Percentiles rank a stretch among this genome's conserved stretches.
phyloP scores from a whole-genome alignment of 2,797 vertebrate genomes.

The Austrolebias charrua region DNA sequence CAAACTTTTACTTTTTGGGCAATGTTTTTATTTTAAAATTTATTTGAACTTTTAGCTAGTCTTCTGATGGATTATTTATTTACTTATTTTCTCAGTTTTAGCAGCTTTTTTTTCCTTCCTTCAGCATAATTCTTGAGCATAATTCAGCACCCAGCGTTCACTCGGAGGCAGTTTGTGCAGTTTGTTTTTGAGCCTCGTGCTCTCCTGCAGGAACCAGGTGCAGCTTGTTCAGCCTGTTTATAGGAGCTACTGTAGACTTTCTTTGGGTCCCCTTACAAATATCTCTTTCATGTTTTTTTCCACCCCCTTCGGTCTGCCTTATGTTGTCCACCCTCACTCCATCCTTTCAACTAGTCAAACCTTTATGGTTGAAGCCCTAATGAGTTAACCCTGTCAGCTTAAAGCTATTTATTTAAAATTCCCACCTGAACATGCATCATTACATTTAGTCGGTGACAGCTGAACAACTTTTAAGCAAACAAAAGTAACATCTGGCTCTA shows the following conservation, averaged over 20 bases:
- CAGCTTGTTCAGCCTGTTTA: constrained; percentile 42
- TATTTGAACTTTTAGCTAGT: constrained; percentile 4
- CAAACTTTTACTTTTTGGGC: neutral
- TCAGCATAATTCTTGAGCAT: no score
- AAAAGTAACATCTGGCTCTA: neutral
- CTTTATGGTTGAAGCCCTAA: neutral
- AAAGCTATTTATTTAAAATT: neutral
- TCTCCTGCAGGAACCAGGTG: constrained; percentile 43
- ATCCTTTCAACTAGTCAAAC: neutral
- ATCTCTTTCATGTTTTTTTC: constrained; percentile 41
- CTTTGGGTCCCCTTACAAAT: constrained; percentile 17
- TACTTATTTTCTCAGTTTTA: constrained; percentile 16
- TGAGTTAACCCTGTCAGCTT: neutral
- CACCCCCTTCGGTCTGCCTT: constrained; percentile 3
- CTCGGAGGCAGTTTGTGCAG: no score
- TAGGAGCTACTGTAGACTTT: constrained; percentile 33
- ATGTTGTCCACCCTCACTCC: neutral
- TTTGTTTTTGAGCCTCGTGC: constrained; percentile 12
- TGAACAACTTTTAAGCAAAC: neutral
- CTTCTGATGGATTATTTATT: no score
- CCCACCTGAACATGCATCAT: neutral
- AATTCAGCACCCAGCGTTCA: no score
- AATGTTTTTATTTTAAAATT: constrained; percentile 2
- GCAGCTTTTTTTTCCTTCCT: constrained; percentile 14
- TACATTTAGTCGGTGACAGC: neutral